phyloP scores from a whole-genome alignment of 2,797 vertebrate genomes.

The Lepilemur septentrionalis region DNA sequence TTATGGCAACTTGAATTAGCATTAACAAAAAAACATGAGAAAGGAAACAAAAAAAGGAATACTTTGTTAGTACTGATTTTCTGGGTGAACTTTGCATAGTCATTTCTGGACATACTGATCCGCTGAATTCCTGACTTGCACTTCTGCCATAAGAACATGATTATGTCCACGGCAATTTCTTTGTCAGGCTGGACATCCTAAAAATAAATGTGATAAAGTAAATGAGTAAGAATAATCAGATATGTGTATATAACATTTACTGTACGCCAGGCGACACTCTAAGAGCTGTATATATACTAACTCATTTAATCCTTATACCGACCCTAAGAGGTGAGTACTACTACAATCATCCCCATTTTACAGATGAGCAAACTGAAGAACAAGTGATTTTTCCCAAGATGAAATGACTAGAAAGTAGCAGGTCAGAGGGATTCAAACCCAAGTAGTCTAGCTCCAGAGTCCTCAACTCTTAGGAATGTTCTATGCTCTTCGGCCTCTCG shows the following conservation, averaged over 20 bases:
- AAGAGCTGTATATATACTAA: not conserved
- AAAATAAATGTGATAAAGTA: conserved; percentile 38
- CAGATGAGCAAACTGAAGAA: not conserved
- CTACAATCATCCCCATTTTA: not conserved
- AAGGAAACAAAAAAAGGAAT: conserved; percentile 61
- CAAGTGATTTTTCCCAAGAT: not conserved
- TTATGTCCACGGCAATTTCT: conserved; percentile 89
- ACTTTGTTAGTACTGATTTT: conserved; percentile 88
- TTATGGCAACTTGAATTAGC: conserved; percentile 25
- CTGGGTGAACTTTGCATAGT: conserved; percentile 79
- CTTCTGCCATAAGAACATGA: conserved; percentile 91
- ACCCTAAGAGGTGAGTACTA: not conserved
- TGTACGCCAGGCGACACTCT: not conserved
- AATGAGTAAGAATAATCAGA: not conserved
- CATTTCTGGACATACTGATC: conserved; percentile 60
- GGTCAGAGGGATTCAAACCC: not conserved
- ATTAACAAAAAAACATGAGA: not conserved
- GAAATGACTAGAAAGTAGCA: not conserved
- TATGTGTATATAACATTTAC: not conserved
- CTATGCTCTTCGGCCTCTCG: not conserved
- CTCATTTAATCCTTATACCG: not conserved
- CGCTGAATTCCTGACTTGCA: conserved; percentile 87
- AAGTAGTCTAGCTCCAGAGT: not conserved
- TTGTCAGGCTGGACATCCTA: conserved; percentile 88
- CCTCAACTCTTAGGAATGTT: not conserved